phyloP scores from a whole-genome alignment of 2,888 invertebrate species.

The Deilephila porcellus region DNA sequence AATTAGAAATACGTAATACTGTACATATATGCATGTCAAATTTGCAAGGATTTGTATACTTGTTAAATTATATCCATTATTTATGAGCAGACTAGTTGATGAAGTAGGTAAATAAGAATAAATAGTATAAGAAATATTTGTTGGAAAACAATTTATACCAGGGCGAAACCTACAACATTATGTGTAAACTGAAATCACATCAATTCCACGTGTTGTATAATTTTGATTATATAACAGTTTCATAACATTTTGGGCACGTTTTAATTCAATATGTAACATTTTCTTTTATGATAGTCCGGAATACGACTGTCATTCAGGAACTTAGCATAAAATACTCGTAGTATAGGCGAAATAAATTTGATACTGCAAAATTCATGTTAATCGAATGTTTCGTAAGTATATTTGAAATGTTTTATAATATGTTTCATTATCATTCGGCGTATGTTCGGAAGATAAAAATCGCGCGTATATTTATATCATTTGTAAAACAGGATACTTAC shows the following conservation, averaged over 20 bases:
- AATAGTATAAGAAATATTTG: background rate
- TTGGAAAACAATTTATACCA: conserved; percentile 16
- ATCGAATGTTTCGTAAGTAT: background rate
- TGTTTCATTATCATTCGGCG: background rate
- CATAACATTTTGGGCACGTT: conserved; percentile 11
- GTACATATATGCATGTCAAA: background rate
- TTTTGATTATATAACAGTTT: conserved; percentile 6
- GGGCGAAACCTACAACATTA: background rate
- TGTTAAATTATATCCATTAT: background rate
- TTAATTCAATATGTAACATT: conserved; percentile 9
- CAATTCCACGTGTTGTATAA: conserved; percentile 11
- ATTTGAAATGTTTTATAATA: background rate
- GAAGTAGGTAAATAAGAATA: background rate
- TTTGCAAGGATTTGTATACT: background rate
- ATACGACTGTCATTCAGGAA: background rate
- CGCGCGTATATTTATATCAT: conserved; percentile 46
- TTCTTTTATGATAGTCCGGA: background rate
- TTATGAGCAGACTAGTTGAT: background rate
- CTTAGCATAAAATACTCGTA: no score
- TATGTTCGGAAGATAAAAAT: conserved; percentile 36
- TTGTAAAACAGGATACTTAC: conserved; percentile 51
- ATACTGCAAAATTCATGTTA: background rate
- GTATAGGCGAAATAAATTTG: background rate
- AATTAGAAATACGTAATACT: background rate
- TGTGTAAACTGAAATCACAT: background rate